Evolutionary conservation across 2,113 vertebrate genomes (phyloP), one percentile per base, ranked within the genome.

Genomic region (Origma solitaria): DNA sequence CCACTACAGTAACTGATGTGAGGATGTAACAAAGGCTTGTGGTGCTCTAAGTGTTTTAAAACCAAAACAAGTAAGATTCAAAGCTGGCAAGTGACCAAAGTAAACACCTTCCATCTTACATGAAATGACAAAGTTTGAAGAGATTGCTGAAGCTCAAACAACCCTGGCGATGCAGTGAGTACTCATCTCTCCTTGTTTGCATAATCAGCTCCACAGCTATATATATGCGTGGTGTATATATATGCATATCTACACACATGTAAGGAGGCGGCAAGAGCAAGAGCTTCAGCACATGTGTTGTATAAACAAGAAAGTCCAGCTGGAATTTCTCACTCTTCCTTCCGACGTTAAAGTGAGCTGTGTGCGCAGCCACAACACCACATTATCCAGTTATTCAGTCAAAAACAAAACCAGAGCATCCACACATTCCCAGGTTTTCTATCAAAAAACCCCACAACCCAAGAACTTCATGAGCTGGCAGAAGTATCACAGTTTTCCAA

Each of bases 1-100:
- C 70, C 85, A 81, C 27, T 50, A 7, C 15, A 37, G 25, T 37
- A 45, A 87, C 28, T 57, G 79, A 58, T 28, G n/a, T 6, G 45
- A 91, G 84, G 92, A 57, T 64, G 77, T 51, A 96, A 94, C 82
- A 66, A 94, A 96, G 54, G 45, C 22, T 92, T 73, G 60, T 54
- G 42, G 30, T 40, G 21, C 40, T 92, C 64, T 10, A 3, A 88
- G 88, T 37, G 47, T 44, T 90, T 83, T 40, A 54, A 70, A 91
- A 72, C 61, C 18, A 83, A 51, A 88, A 54, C 23, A n/a, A 86
- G 5, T 42, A 57, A 70, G 58, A 45, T 44, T 45, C 56, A 82
- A 70, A 80, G 51, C 31, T 66, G 77, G 86, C 78, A 88, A 94
- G 30, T 50, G 28, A 76, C 73, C 86, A 30, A 65, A 75, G 78